Evolutionary conservation across 2,113 vertebrate species (phyloP), one percentile per base, ranked within the genome.

Genomic region (Megalops atlanticus): DNA sequence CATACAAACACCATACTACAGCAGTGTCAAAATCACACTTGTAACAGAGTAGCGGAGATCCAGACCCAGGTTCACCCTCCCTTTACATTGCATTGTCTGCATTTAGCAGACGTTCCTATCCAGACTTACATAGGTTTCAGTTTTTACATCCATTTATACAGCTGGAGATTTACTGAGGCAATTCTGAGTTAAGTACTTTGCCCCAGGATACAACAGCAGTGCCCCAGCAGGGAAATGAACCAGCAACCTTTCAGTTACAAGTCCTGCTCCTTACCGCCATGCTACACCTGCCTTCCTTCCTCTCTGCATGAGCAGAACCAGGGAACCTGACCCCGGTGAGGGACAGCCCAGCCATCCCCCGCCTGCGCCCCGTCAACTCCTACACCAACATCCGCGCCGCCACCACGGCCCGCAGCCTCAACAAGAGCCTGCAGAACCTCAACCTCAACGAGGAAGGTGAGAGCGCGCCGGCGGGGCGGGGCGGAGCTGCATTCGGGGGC

Each of bases 371-470:
- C 0, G 98, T 99, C 87, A 99, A 98, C 93, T 99, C 98, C 82
- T 99, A 99, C 2, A 97, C 98, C n/a, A 99, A 99, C 92, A 98
- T 99, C 85, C 95, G 98, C 1, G 95, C 97, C 0, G 97, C 96
- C 0, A 96, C 96, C 87, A 96, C 95, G 0, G 95, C 95, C 1
- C 92, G 98, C 80, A 98, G 92, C 93, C 90, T 99, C 84, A 99
- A 99, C 94, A 99, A 99, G 87, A 98, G 97, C 85, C 83, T 99
- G 85, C 98, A 99, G 93, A 99, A 99, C 90, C 97, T 99, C 89
- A 99, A 96, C 91, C 90, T 99, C 86, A 98, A 93, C 0, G 98
- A 99, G 86, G 98, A 99, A 82, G 87, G 98, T 98, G 88, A 91
- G 96, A 54, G 0, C 0, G 70, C 0, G 18, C 0, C 39, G 43